phyloP scores from a whole-genome alignment of 2,797 vertebrate species.

The Scolopax bukidnonensis region DNA sequence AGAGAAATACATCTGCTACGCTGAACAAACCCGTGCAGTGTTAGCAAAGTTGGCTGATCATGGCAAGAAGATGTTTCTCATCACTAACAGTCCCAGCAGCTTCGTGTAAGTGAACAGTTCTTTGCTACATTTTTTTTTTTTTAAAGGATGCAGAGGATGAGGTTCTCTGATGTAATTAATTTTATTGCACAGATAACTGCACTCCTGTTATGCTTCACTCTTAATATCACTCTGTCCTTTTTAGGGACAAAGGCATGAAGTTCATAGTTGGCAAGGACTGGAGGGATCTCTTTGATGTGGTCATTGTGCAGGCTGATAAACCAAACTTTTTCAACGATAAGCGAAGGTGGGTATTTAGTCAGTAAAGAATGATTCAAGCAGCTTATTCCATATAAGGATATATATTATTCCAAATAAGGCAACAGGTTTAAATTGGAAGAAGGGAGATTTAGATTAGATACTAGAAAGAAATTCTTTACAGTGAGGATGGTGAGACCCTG shows the following conservation, averaged over 20 bases:
- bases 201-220: background rate
- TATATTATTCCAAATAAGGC: too few relatives aligned
- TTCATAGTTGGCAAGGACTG: conserved; percentile 97
- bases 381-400: background rate
- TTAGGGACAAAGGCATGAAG: conserved; percentile 93
- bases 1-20: conserved; percentile 97
- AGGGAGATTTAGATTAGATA: too few relatives aligned
- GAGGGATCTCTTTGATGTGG: conserved; percentile 95
- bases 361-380: background rate
- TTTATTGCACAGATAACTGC: background rate
- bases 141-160: background rate
- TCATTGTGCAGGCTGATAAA: conserved; percentile 98
- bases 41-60: conserved; percentile 90
- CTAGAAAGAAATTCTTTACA: too few relatives aligned
- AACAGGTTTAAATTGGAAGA: too few relatives aligned
- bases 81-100: conserved; percentile 98
- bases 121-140: background rate
- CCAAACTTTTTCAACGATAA: conserved; percentile 97
- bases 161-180: background rate
- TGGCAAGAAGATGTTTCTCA: conserved; percentile 99
- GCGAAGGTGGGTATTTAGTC: conserved; percentile 84
- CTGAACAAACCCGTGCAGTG: conserved; percentile 93
- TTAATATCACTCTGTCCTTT: conserved; percentile 27
- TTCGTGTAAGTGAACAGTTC: conserved; percentile 89
- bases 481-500: too few relatives aligned